Evolutionary conservation across 2,113 vertebrate species (phyloP).

Genomic region (Austrofundulus limnaeus): DNA sequence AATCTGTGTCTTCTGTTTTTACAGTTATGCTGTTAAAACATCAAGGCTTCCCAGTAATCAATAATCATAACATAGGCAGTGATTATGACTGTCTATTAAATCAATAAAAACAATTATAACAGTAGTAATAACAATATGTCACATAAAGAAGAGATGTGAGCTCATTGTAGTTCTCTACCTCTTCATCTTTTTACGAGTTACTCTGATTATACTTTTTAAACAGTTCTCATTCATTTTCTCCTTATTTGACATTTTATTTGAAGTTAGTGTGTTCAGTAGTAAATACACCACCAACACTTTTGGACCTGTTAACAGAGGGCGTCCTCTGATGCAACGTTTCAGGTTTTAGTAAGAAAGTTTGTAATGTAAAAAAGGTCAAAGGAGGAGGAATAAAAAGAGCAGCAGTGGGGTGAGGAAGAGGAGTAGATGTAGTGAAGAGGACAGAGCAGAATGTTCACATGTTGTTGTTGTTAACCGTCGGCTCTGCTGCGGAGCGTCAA

Average conservation of each 20-base stretch:
- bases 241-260: too few species aligned
- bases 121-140: conserved; percentile 31
- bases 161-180: background rate
- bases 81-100: conserved; percentile 38
- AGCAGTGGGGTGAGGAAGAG: background rate
- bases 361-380: background rate
- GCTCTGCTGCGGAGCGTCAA: conserved; percentile 61
- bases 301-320: too few species aligned
- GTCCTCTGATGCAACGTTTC: too few species aligned
- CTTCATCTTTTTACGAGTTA: background rate
- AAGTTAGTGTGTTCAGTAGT: background rate
- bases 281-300: too few species aligned
- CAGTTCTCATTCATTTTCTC: too few species aligned
- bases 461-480: conserved; percentile 57
- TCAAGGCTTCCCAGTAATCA: conserved; percentile 31
- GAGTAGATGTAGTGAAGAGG: background rate
- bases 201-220: too few species aligned
- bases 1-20: conserved; percentile 6
- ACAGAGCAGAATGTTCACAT: conserved; percentile 20
- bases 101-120: conserved; percentile 47
- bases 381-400: background rate
- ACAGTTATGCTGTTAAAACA: conserved; percentile 27
- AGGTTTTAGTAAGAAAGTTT: too few species aligned
- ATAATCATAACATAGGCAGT: conserved; percentile 26
- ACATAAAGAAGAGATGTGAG: conserved; percentile 10